phyloP scores from a whole-genome alignment of 2,113 vertebrate genomes.

The Reinhardtius hippoglossoides region DNA sequence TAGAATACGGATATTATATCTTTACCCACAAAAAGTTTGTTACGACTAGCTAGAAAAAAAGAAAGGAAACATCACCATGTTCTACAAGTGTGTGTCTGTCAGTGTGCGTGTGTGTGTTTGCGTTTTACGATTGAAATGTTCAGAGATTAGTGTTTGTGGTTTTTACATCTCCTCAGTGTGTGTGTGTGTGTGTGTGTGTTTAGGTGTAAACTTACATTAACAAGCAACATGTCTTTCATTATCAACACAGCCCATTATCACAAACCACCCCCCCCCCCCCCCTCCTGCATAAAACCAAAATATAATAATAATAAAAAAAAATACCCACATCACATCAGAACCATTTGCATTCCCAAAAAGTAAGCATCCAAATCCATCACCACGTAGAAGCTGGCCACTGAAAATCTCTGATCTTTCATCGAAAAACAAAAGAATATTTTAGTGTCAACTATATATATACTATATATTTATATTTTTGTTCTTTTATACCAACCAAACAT shows the following conservation, averaged over 20 bases:
- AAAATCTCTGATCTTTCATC: constrained; percentile 58
- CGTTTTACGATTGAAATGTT: no score
- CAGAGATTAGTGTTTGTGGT: constrained; percentile 19
- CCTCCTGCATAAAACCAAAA: constrained; percentile 13
- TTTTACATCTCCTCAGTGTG: constrained; percentile 9
- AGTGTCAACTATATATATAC: constrained; percentile 78
- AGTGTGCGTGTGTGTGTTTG: constrained; percentile 22
- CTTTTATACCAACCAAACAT: constrained; percentile 66
- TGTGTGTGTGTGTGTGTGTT: constrained; percentile 22
- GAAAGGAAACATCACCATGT: constrained; percentile 85
- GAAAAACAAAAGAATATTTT: constrained; percentile 56
- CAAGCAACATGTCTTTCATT: constrained; percentile 65
- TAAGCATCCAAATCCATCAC: constrained; percentile 72
- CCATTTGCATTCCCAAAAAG: constrained; percentile 61
- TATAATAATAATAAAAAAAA: constrained; percentile 6
- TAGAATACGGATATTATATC: constrained; percentile 78
- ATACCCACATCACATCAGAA: constrained; percentile 51
- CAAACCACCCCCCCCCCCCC: background rate
- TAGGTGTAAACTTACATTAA: constrained; percentile 58
- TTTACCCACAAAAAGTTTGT: constrained; percentile 90
- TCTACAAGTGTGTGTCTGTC: constrained; percentile 52
- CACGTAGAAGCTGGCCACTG: constrained; percentile 54
- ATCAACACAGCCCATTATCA: constrained; percentile 51
- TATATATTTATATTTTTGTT: constrained; percentile 80
- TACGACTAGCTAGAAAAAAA: constrained; percentile 90